Conservation (phyloP, 1,140 invertebrate genomes). For the Drosophila paulistorum region DNA sequence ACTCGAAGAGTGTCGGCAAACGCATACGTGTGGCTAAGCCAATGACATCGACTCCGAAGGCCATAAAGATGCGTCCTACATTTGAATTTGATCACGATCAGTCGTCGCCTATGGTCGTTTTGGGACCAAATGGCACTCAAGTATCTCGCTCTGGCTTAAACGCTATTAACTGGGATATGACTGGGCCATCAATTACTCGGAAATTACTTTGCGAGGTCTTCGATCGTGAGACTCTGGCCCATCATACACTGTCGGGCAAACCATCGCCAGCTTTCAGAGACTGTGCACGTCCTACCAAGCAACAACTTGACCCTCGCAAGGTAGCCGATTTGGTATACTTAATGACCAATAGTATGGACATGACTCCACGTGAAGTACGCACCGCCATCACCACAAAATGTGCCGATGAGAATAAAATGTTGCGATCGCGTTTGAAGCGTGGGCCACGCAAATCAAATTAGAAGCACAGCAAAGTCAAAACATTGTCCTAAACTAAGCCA, state of each 20-base stretch:
- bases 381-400: constrained; percentile 85
- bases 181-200: constrained; percentile 76
- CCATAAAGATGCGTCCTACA: constrained; percentile 21
- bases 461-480: constrained; percentile 9
- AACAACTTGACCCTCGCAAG: constrained; percentile 72
- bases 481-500: constrained; percentile 22
- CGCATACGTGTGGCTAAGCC: constrained; percentile 43
- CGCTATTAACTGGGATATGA: constrained; percentile 73
- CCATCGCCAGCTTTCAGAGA: constrained; percentile 81
- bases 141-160: constrained; percentile 51
- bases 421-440: constrained; percentile 36
- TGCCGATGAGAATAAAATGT: constrained; percentile 86
- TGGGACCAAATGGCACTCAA: constrained; percentile 78
- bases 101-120: constrained; percentile 44
- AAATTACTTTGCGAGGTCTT: constrained; percentile 82
- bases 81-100: constrained; percentile 57
- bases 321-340: constrained; percentile 82
- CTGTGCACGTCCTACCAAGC: constrained; percentile 66
- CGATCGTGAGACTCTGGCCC: constrained; percentile 68
- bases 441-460: constrained; percentile 40
- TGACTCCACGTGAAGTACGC: constrained; percentile 73
- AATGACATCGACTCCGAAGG: constrained; percentile 49
- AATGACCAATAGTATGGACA: constrained; percentile 63
- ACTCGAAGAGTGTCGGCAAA: constrained; percentile 37
- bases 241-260: constrained; percentile 82